phyloP scores from a whole-genome alignment of 1,140 invertebrate genomes.

The Muscidifurax raptorellus region DNA sequence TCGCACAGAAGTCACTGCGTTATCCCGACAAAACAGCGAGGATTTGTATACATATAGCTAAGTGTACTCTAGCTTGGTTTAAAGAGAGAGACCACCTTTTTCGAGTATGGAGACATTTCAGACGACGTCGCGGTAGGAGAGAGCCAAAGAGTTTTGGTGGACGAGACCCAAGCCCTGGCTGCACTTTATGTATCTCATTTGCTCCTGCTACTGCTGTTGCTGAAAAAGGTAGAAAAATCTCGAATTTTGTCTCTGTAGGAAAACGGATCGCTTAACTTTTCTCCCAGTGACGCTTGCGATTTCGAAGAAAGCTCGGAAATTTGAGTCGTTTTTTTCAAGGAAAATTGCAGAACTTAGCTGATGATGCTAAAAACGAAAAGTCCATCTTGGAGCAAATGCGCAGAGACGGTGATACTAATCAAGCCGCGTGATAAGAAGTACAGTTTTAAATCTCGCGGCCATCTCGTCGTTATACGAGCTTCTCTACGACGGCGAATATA shows the following conservation, averaged over 20 bases:
- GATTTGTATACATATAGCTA: not conserved
- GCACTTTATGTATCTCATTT: not conserved
- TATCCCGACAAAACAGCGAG: not conserved
- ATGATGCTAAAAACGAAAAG: not conserved
- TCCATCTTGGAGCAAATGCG: not conserved
- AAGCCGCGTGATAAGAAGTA: constrained; percentile 9
- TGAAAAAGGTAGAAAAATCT: not conserved
- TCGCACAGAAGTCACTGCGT: constrained; percentile 22
- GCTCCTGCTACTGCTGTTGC: not conserved
- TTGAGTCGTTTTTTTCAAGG: not conserved
- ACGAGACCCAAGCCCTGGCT: not conserved
- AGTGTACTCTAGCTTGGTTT: not conserved
- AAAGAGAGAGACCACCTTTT: not conserved
- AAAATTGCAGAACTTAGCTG: not conserved
- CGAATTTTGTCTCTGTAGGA: not conserved
- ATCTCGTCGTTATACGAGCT: not conserved
- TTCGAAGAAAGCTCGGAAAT: not conserved
- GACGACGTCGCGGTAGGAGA: not conserved
- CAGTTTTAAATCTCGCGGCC: constrained; percentile 7
- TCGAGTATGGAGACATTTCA: not conserved
- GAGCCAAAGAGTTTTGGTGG: not conserved
- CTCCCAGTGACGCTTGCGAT: too few species aligned
- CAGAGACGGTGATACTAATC: not conserved
- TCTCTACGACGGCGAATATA: constrained; percentile 12
- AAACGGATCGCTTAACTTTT: not conserved